Base-by-base conservation (phyloP, 2,113 vertebrate species). In the Parus major region DNA sequence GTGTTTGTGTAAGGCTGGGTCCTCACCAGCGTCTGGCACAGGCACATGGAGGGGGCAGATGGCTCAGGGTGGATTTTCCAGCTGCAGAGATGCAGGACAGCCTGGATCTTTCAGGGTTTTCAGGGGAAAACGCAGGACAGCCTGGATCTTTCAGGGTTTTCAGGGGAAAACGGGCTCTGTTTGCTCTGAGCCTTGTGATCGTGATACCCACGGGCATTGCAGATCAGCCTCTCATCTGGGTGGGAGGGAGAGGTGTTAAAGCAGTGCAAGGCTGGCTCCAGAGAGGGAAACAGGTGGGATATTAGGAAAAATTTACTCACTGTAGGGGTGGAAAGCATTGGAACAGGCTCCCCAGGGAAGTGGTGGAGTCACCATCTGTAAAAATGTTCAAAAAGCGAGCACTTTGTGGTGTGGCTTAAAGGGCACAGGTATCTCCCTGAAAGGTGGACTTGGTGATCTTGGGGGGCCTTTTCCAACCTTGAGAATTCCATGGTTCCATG, bases 171-270 rank as follows among this genome's bases (percentile, higher is more conserved):
- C 0, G 10, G 41, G 55, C 46, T 93, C 11, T 1, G 3, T 14
- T 27, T 52, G 49, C 64, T 36, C 80, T 7, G 73, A 78, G 60
- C 46, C 33, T 5, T 3, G 35, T 18, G 35, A 19, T 28, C 39
- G 15, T 4, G 1, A 0, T 8, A 21, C 18, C 3, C 1, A 0
- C 3, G 36, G 64, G 52, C 47, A 76, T 24, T 39, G 77, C 55
- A 49, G 46, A 8, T 35, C 84, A 65, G 36, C 47, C 57, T 24
- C 88, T 66, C 23, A 0, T 3, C 36, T 25, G 6, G 11, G 15
- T 46, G 82, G 46, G 17, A 31, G 42, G 0, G 42, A 33, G 25
- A 64, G 29, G 12, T 22, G 65, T 35, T 47, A 33, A 33, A 33
- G 16, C 19, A 2, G 14, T 5, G 33, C 21, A 2, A 3, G 25